Conservation (phyloP, 2,888 invertebrate genomes). For the Andrena trimmerana region DNA sequence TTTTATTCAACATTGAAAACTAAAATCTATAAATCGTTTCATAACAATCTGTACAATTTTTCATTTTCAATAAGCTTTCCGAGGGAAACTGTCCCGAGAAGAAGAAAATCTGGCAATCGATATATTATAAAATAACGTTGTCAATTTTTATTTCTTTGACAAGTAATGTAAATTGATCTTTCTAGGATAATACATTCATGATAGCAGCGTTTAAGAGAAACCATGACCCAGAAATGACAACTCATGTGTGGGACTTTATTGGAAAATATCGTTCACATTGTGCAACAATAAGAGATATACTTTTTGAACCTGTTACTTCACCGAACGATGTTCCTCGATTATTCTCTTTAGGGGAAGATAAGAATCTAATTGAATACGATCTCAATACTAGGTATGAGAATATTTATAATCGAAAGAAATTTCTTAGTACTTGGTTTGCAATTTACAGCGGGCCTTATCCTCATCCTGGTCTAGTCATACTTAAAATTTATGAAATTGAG, state of each 20-base stretch:
- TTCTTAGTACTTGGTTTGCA: neutral
- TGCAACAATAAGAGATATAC: constrained; percentile 86
- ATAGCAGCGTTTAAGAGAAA: constrained; percentile 84
- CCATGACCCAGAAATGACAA: constrained; percentile 82
- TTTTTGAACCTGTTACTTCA: constrained; percentile 86
- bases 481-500: constrained; percentile 87
- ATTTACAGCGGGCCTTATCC: constrained; percentile 76
- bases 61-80: neutral
- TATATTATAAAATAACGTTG: neutral
- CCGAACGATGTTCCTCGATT: constrained; percentile 85
- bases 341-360: constrained; percentile 88
- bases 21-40: neutral
- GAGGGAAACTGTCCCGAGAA: neutral
- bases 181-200: constrained; percentile 86
- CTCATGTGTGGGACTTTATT: constrained; percentile 86
- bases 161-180: neutral
- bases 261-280: constrained; percentile 89
- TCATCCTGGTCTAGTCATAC: constrained; percentile 76
- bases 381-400: constrained; percentile 84
- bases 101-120: neutral
- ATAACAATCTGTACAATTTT: neutral
- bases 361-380: constrained; percentile 88
- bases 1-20: neutral
- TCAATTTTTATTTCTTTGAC: neutral
- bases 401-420: neutral